Conservation (phyloP, 2,797 vertebrate genomes). For the Macrochelys suwanniensis region DNA sequence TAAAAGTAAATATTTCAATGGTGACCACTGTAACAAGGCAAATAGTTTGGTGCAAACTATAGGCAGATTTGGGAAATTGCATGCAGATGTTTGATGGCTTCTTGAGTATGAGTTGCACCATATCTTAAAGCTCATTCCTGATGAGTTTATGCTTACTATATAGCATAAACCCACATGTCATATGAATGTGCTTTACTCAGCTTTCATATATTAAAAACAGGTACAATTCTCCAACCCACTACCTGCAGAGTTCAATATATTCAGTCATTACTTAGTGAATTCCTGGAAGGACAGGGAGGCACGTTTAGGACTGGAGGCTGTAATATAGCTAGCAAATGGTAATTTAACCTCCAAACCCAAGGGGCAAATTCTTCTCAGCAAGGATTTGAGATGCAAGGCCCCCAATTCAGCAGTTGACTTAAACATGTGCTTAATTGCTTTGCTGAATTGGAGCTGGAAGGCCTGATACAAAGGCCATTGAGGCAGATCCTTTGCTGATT, state of each 20-base stretch:
- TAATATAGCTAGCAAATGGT: not conserved
- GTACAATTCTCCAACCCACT: not conserved
- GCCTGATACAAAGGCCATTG: not conserved
- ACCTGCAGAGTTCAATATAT: not conserved
- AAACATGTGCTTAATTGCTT: not conserved
- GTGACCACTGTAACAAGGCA: not conserved
- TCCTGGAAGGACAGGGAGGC: not conserved
- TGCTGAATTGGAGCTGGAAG: not conserved
- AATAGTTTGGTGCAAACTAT: not conserved
- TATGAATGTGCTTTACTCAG: not conserved
- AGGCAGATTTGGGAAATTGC: not conserved
- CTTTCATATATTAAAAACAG: not conserved
- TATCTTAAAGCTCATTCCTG: too few species aligned
- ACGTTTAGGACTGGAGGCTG: not conserved
- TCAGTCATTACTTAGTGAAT: not conserved
- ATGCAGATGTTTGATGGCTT: too few species aligned
- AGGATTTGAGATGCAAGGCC: not conserved
- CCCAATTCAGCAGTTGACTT: not conserved
- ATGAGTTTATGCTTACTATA: not conserved
- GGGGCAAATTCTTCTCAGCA: not conserved
- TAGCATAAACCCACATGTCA: not conserved
- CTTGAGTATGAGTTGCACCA: too few species aligned
- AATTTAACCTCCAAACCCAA: not conserved
- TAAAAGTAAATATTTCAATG: not conserved
- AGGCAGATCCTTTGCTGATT: not conserved